Percentiles rank a stretch among this genome's conserved stretches.
phyloP scores from a whole-genome alignment of 2,888 invertebrate species.

The Chrysolina americana region DNA sequence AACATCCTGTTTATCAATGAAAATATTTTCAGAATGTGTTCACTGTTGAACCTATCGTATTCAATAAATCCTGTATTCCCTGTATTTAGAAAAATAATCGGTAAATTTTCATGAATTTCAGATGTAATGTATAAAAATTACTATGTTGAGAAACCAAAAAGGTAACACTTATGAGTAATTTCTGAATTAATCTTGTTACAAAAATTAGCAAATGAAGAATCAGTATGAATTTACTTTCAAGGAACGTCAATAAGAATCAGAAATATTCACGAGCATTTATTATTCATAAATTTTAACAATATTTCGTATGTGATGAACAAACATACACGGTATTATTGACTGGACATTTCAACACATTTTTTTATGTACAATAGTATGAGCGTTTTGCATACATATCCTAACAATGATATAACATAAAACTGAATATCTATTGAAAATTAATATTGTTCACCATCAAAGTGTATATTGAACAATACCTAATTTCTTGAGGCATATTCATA shows the following conservation, averaged over 20 bases:
- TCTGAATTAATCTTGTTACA: too few species aligned
- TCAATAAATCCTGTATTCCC: too few species aligned
- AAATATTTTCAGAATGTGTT: too few species aligned
- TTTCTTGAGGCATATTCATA: background rate
- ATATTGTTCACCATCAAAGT: background rate
- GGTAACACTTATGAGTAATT: too few species aligned
- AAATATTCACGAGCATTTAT: conserved; percentile 60
- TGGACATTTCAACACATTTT: conserved; percentile 68
- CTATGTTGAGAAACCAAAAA: too few species aligned
- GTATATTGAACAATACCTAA: background rate
- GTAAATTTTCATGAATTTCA: too few species aligned
- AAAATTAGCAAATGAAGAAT: too few species aligned
- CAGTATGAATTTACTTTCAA: too few species aligned
- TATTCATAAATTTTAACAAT: conserved; percentile 69
- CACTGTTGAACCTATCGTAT: too few species aligned
- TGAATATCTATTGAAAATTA: conserved; percentile 4
- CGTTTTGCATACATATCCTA: conserved; percentile 17
- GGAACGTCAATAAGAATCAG: background rate
- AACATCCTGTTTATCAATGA: too few species aligned
- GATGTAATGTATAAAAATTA: too few species aligned
- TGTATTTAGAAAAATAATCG: too few species aligned
- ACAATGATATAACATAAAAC: conserved; percentile 8
- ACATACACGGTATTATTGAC: conserved; percentile 70
- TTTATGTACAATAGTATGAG: conserved; percentile 41
- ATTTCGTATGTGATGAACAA: conserved; percentile 70